Conservation (phyloP, 2,888 invertebrate genomes). For the Phalera bucephala region DNA sequence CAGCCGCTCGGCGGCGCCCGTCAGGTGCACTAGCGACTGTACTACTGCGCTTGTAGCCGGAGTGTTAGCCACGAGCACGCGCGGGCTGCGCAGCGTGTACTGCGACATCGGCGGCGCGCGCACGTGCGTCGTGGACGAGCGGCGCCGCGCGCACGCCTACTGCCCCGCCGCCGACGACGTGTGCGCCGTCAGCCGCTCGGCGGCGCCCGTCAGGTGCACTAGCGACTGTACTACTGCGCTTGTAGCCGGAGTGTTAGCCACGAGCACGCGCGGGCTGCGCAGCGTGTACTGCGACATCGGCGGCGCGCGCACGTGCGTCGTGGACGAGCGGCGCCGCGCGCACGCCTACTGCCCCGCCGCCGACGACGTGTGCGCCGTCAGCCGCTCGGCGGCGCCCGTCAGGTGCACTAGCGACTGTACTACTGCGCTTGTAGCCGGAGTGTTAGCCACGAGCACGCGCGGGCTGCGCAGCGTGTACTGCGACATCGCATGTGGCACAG, state of each 20-base stretch:
- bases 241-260: too few species aligned
- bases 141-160: conserved; percentile 71
- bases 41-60: too few species aligned
- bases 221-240: too few species aligned
- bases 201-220: conserved; percentile 21
- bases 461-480: conserved; percentile 86
- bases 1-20: conserved; percentile 17
- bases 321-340: conserved; percentile 87
- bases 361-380: conserved; percentile 24
- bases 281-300: conserved; percentile 91
- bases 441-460: too few species aligned
- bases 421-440: neutral
- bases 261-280: conserved; percentile 65
- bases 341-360: conserved; percentile 47
- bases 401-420: neutral
- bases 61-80: conserved; percentile 90
- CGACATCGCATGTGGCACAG: too few species aligned
- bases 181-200: conserved; percentile 17
- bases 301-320: conserved; percentile 92
- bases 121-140: conserved; percentile 92
- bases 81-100: conserved; percentile 88
- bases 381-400: conserved; percentile 16
- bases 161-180: conserved; percentile 34
- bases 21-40: conserved; percentile 18
- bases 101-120: conserved; percentile 93